Evolutionary conservation across 2,797 vertebrate species (phyloP), one percentile per base, ranked within the genome.

Genomic region (Poecilia velifera): DNA sequence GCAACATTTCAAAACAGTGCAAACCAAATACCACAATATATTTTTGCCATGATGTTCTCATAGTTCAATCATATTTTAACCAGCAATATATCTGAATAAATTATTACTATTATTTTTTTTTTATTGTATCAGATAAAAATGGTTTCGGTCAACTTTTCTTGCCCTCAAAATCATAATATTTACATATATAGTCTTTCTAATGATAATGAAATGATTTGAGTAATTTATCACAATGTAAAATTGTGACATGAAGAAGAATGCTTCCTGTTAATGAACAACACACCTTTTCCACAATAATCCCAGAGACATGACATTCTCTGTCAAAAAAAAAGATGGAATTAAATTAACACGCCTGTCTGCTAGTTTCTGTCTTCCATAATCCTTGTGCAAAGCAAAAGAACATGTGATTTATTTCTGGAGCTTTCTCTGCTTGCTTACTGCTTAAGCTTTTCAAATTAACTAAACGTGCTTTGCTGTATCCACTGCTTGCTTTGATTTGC

Each of bases 401-500:
- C 34, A 12, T 10, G 77, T 34, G 70, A 66, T 82, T 86, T 76
- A 82, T 79, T 74, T 84, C 20, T 68, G 12, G 66, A 41, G 9
- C 4, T 59, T 72, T 43, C 20, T 72, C 34, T 76, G 82, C 74
- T 74, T 82, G 80, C 81, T 78, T 68, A 47, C 74, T 4, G 3
- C 28, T 84, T 85, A 73, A 88, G 68, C 79, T 83, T 84, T 84
- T 88, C 28, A 80, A 84, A 87, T 79, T 3, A 89, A 59, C 57
- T 78, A 68, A 76, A 62, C 73, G 77, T 34, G 73, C 73, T 83
- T 84, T 71, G 72, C 3, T 3, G 84, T 77, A 79, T 78, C 74
- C 46, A 47, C 72, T 71, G 71, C 51, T 14, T 16, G 62, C 86
- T 88, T 79, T 80, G 78, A 90, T 86, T 79, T 16, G 20, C 53